These are phyloP conservation scores for Sphaerophoria taeniata DNA, from an alignment of 2,888 invertebrate species.

Conservation along the genomic window DNA sequence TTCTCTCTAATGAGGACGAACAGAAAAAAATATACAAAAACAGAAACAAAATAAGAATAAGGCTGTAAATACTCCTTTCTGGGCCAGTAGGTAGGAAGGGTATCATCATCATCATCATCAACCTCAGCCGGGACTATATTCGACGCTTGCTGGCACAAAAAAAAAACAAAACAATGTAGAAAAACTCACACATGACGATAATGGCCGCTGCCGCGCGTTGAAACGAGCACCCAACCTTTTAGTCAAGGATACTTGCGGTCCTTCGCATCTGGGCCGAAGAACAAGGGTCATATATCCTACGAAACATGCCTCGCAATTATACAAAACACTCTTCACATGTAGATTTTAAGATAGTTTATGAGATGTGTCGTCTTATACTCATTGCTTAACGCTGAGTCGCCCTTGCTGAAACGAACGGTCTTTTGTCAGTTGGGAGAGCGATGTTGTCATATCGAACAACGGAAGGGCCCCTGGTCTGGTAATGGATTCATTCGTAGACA, in stretches of 20 bases:
- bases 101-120: constrained; percentile 35
- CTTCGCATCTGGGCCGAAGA: constrained; percentile 20
- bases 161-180: constrained; percentile 43
- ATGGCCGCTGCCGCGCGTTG: constrained; percentile 7
- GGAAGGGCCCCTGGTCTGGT: not conserved
- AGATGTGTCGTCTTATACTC: constrained; percentile 15
- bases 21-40: constrained; percentile 33
- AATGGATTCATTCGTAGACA: constrained; percentile 24
- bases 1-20: constrained; percentile 70
- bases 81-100: constrained; percentile 69
- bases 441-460: constrained; percentile 26
- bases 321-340: constrained; percentile 9
- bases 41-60: not conserved
- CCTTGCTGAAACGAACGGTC: not conserved
- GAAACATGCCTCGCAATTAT: constrained; percentile 32
- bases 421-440: constrained; percentile 2
- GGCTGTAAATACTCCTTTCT: constrained; percentile 64
- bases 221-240: constrained; percentile 42
- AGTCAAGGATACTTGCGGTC: constrained; percentile 61
- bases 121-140: constrained; percentile 19
- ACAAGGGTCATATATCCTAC: constrained; percentile 21
- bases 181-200: constrained; percentile 52
- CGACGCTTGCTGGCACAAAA: not conserved
- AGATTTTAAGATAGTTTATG: constrained; percentile 23
- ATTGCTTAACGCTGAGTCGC: constrained; percentile 3